These are phyloP conservation scores for Stichopus horrens DNA, from an alignment of 53 echinoderm and acorn worm species.

Conservation along the genomic window DNA sequence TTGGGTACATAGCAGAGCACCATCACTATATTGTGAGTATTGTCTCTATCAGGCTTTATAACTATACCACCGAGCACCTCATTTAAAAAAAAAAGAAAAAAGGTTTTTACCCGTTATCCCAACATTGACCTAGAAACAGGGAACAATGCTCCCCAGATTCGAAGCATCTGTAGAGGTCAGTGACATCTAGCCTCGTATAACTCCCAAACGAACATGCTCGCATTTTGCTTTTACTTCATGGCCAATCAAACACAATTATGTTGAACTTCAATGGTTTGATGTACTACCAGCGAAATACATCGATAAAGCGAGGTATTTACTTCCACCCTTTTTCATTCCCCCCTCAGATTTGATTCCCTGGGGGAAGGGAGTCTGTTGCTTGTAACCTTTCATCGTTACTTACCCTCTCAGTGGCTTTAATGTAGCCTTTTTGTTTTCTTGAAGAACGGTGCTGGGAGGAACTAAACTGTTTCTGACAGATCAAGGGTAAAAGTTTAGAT, in stretches of 20 bases:
- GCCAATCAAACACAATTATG: not conserved
- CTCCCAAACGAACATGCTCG: not conserved
- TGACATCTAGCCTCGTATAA: not conserved
- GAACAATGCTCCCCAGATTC: not conserved
- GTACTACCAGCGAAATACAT: not conserved
- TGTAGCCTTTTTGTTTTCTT: not conserved
- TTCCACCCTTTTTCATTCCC: not conserved
- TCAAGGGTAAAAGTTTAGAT: constrained; percentile 10
- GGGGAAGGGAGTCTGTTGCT: not conserved
- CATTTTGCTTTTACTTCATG: not conserved
- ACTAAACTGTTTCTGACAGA: constrained; percentile 3
- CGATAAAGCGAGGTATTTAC: not conserved
- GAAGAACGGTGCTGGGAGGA: not conserved
- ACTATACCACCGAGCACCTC: too few relatives aligned
- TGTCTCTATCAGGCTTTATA: too few relatives aligned
- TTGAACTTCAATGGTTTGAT: not conserved
- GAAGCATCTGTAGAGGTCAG: not conserved
- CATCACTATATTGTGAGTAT: too few relatives aligned
- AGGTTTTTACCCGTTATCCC: not conserved
- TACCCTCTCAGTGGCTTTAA: not conserved
- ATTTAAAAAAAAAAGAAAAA: too few relatives aligned
- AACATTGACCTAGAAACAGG: constrained; percentile 13
- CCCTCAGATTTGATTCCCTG: not conserved
- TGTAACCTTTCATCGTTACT: not conserved
- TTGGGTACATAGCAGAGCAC: too few relatives aligned